phyloP scores from a whole-genome alignment of 1,140 invertebrate species.

The Sarcophaga bullata region DNA sequence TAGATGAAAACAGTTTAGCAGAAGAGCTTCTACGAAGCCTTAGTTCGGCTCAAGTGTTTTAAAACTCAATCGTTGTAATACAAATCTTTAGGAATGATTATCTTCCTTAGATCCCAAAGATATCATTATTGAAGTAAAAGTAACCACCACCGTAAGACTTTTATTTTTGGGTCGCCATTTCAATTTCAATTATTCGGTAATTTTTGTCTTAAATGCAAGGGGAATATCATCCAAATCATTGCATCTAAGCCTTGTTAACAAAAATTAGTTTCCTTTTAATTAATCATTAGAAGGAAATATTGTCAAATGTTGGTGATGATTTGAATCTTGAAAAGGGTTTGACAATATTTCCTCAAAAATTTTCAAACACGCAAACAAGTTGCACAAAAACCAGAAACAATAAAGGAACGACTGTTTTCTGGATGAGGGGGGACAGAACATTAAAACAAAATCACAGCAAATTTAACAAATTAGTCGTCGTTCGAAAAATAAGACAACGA shows the following conservation, averaged over 20 bases:
- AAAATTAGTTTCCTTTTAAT: conserved; percentile 13
- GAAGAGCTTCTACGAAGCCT: too few species aligned
- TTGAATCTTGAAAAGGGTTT: conserved; percentile 36
- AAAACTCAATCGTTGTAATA: too few species aligned
- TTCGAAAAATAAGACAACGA: conserved; percentile 35
- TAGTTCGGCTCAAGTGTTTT: too few species aligned
- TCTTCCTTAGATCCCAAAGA: too few species aligned
- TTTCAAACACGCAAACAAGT: background rate
- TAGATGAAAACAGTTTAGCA: too few species aligned
- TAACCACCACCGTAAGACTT: too few species aligned
- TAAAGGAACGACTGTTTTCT: too few species aligned
- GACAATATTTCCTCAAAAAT: conserved; percentile 33
- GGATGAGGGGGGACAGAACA: background rate
- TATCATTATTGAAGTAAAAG: too few species aligned
- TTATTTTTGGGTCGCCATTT: too few species aligned
- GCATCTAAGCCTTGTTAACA: background rate
- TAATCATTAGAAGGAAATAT: conserved; percentile 39
- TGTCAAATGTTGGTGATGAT: conserved; percentile 30
- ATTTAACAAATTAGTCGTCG: conserved; percentile 39
- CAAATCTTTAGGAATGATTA: too few species aligned
- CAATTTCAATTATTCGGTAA: too few species aligned
- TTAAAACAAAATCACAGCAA: conserved; percentile 34
- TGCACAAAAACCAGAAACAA: background rate
- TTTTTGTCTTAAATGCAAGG: too few species aligned
- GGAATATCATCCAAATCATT: background rate